phyloP scores from a whole-genome alignment of 2,888 invertebrate genomes.

The Callyntrura guangdongensis region DNA sequence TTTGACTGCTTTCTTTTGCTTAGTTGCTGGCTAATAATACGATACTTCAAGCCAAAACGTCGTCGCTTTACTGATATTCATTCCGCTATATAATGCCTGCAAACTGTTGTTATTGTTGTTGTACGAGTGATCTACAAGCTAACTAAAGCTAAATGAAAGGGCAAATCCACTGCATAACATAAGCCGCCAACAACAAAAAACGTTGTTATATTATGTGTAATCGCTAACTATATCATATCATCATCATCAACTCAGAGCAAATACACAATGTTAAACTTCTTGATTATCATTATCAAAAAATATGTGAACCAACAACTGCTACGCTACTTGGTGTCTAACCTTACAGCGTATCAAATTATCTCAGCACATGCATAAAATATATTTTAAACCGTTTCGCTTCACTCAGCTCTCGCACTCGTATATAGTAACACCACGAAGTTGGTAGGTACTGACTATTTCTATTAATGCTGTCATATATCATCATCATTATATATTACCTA shows the following conservation, averaged over 20 bases:
- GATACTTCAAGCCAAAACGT: slow-evolving; percentile 53
- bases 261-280: slow-evolving; percentile 59
- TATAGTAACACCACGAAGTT: neutral
- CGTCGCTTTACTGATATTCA: neutral
- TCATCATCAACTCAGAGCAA: slow-evolving; percentile 49
- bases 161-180: slow-evolving; percentile 65
- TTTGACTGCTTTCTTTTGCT: slow-evolving; percentile 16
- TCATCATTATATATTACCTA: slow-evolving; percentile 15
- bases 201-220: slow-evolving; percentile 48
- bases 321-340: slow-evolving; percentile 22
- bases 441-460: neutral
- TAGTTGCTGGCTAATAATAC: slow-evolving; percentile 48
- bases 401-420: slow-evolving; percentile 23
- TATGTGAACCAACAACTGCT: slow-evolving; percentile 66
- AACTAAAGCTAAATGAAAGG: slow-evolving; percentile 62
- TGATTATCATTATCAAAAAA: slow-evolving; percentile 70
- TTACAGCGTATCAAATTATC: slow-evolving; percentile 48
- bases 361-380: slow-evolving; percentile 54
- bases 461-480: slow-evolving; percentile 20
- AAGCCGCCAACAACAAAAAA: slow-evolving; percentile 57
- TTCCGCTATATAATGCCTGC: neutral
- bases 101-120: slow-evolving; percentile 35
- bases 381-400: slow-evolving; percentile 41
- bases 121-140: slow-evolving; percentile 30
- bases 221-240: slow-evolving; percentile 42